These are phyloP conservation scores for Sebastolobus altivelis DNA, from an alignment of 2,797 vertebrate genomes.

Conservation along the genomic window DNA sequence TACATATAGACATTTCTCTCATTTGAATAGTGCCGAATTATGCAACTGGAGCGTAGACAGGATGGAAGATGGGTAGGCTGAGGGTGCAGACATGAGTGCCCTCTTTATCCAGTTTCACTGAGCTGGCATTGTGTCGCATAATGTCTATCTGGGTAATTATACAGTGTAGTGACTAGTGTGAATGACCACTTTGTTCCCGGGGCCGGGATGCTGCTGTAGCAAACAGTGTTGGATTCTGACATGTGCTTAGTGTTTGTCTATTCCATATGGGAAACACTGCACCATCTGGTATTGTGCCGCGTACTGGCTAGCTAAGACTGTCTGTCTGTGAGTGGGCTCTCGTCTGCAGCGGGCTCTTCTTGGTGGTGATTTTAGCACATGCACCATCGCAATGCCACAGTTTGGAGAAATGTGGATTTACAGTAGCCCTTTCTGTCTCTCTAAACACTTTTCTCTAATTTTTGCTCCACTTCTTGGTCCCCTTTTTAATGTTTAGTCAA, in stretches of 20 bases:
- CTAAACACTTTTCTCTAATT: slow-evolving; percentile 31
- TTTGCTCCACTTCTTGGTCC: slow-evolving; percentile 38
- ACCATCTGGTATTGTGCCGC: slow-evolving; percentile 83
- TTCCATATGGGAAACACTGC: slow-evolving; percentile 83
- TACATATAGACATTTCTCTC: slow-evolving; percentile 45
- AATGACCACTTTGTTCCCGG: slow-evolving; percentile 90
- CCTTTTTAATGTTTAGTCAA: slow-evolving; percentile 63
- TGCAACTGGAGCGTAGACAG: slow-evolving; percentile 66
- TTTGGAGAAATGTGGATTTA: slow-evolving; percentile 61
- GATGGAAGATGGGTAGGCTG: slow-evolving; percentile 72
- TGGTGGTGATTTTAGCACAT: slow-evolving; percentile 71
- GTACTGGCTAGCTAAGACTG: slow-evolving; percentile 75
- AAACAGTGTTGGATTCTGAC: slow-evolving; percentile 83
- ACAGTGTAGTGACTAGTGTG: slow-evolving; percentile 91
- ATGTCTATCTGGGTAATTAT: slow-evolving; percentile 92
- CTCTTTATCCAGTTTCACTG: slow-evolving; percentile 94
- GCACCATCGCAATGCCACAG: slow-evolving; percentile 51
- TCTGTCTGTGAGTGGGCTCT: slow-evolving; percentile 73
- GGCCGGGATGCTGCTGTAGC: slow-evolving; percentile 77
- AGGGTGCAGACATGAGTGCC: slow-evolving; percentile 90
- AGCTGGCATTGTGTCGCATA: slow-evolving; percentile 94
- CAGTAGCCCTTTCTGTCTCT: slow-evolving; percentile 33
- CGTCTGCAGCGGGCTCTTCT: slow-evolving; percentile 60
- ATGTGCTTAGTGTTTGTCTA: slow-evolving; percentile 83
- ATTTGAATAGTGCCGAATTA: slow-evolving; percentile 60